phyloP scores from a whole-genome alignment of 2,113 vertebrate genomes.

The Rynchops niger region DNA sequence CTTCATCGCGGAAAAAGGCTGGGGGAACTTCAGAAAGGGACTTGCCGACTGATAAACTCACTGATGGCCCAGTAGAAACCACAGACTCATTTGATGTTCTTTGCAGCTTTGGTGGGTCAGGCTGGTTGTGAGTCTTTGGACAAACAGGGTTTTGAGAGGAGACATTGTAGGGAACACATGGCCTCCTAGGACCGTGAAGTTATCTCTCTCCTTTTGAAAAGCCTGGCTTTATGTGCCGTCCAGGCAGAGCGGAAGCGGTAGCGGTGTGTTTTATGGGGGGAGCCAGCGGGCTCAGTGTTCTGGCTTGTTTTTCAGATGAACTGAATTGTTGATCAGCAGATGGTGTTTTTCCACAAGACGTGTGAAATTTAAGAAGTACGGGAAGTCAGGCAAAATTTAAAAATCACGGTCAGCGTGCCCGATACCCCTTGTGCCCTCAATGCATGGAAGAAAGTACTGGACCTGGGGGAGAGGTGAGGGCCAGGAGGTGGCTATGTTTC shows the following conservation, averaged over 20 bases:
- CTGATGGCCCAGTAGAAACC: neutral
- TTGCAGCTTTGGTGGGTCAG: neutral
- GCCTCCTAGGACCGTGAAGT: neutral
- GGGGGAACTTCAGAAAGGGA: neutral
- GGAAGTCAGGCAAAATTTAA: neutral
- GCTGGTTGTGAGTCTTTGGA: neutral
- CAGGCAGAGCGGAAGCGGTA: neutral
- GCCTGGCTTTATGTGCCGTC: neutral
- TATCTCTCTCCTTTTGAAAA: neutral
- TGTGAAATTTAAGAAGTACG: neutral
- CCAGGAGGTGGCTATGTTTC: neutral
- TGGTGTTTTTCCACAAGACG: neutral
- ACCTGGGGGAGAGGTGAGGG: neutral
- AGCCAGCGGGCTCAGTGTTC: neutral
- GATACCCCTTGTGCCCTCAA: neutral
- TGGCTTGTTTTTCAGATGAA: neutral
- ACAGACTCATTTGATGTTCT: neutral
- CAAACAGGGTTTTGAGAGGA: neutral
- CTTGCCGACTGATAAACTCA: neutral
- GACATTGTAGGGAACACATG: neutral
- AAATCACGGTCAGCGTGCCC: rapidly evolving
- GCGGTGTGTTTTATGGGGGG: neutral
- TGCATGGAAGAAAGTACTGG: neutral
- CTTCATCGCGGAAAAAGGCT: neutral
- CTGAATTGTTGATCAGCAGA: neutral